Evolutionary conservation across 1,140 invertebrate species (phyloP).

Genomic region (Drosophila santomea): DNA sequence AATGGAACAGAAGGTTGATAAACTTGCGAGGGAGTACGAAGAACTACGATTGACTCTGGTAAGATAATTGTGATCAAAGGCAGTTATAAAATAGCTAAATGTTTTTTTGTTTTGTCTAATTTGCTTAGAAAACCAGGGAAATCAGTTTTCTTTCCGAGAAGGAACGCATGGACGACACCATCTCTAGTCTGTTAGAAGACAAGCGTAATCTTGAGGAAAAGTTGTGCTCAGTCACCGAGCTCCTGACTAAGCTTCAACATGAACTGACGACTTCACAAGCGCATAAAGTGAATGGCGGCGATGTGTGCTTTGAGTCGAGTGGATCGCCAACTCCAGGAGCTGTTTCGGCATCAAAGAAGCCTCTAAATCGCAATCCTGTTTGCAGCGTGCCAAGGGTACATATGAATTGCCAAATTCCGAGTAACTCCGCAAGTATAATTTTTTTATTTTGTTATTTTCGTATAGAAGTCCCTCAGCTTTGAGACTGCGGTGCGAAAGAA

Average conservation of each 20-base stretch:
- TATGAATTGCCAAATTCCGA: background rate
- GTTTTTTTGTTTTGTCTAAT: too few species aligned
- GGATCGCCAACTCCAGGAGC: background rate
- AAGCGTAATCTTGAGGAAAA: constrained; percentile 66
- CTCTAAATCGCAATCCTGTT: constrained; percentile 21
- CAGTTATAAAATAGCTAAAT: background rate
- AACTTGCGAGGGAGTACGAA: constrained; percentile 18
- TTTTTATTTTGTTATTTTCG: background rate
- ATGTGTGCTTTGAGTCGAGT: constrained; percentile 13
- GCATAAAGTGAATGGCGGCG: constrained; percentile 8
- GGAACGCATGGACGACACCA: constrained; percentile 36
- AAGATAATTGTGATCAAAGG: background rate
- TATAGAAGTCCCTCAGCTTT: constrained; percentile 39
- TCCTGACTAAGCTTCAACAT: constrained; percentile 35
- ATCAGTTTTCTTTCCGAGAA: constrained; percentile 1
- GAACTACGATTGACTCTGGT: constrained; percentile 33
- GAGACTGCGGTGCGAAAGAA: constrained; percentile 44
- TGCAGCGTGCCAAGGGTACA: constrained; percentile 21
- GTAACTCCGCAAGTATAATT: too few species aligned
- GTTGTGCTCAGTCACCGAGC: constrained; percentile 41
- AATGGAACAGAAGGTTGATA: background rate
- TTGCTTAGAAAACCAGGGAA: constrained; percentile 37
- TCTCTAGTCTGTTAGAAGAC: constrained; percentile 50
- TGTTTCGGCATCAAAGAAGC: constrained; percentile 1
- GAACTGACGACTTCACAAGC: constrained; percentile 23